Percentiles rank a stretch among this genome's conserved stretches.
Conservation (phyloP, 2,113 vertebrate genomes). For the Ictalurus punctatus region DNA sequence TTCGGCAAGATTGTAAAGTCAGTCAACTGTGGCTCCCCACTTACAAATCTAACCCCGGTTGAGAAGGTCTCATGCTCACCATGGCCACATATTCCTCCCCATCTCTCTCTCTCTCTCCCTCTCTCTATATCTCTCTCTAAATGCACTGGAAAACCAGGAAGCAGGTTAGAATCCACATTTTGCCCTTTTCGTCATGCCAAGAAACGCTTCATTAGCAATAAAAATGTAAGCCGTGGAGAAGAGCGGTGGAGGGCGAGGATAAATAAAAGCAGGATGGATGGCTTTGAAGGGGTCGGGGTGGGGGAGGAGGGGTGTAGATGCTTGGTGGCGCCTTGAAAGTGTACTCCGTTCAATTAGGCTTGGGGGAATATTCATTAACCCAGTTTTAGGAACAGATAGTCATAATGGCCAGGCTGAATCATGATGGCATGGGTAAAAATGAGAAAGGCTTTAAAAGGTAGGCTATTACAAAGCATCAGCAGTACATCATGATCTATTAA, state of each 20-base stretch:
- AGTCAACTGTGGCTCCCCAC: constrained; percentile 61
- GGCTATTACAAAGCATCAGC: constrained; percentile 56
- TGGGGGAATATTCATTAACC: constrained; percentile 76
- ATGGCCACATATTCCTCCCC: constrained; percentile 33
- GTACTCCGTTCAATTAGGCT: constrained; percentile 73
- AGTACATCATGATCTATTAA: constrained; percentile 33
- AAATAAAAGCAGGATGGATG: constrained; percentile 55
- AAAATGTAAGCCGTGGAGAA: constrained; percentile 43
- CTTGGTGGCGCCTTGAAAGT: constrained; percentile 59
- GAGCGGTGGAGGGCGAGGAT: constrained; percentile 31
- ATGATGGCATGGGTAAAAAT: constrained; percentile 57
- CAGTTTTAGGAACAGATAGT: constrained; percentile 71
- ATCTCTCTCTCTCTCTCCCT: too few relatives aligned
- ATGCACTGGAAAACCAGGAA: constrained; percentile 55
- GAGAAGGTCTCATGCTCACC: constrained; percentile 46
- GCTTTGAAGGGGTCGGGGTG: not conserved
- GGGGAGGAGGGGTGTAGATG: constrained; percentile 27
- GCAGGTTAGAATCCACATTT: constrained; percentile 51
- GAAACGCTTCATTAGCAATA: constrained; percentile 60
- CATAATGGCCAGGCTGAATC: constrained; percentile 68
- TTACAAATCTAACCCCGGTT: constrained; percentile 34
- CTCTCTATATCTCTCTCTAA: not conserved
- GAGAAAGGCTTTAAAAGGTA: constrained; percentile 62
- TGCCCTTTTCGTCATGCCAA: constrained; percentile 55
- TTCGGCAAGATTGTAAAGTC: constrained; percentile 64